A percentile compares a stretch with the other conserved stretches of the same genome.
Conservation (phyloP, 2,113 vertebrate species). For the Elgaria multicarinata region DNA sequence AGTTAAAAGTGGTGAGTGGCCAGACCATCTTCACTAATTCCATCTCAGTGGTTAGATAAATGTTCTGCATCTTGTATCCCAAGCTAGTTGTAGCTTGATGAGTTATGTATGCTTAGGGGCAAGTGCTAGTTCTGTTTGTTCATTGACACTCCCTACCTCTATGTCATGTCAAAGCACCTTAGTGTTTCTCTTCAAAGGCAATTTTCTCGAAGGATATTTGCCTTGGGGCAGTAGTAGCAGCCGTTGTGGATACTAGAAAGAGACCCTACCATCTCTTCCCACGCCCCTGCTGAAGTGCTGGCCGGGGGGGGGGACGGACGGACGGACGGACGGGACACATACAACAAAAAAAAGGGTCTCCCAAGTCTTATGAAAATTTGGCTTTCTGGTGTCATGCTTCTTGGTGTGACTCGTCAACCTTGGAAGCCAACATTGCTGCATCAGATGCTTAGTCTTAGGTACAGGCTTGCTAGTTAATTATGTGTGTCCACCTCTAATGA, state of each 20-base stretch:
- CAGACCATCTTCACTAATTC: slow-evolving; percentile 13
- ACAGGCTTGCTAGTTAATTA: not conserved
- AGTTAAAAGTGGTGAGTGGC: slow-evolving; percentile 11
- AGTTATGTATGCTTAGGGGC: slow-evolving; percentile 67
- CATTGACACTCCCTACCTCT: slow-evolving; percentile 59
- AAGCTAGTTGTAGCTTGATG: slow-evolving; percentile 40
- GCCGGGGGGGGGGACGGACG: not conserved
- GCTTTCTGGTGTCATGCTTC: slow-evolving; percentile 17
- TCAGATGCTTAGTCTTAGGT: not conserved
- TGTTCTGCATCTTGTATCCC: slow-evolving; percentile 63
- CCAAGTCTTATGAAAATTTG: not conserved
- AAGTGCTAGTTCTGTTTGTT: slow-evolving; percentile 65
- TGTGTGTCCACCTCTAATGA: accelerated
- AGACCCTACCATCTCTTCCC: not conserved
- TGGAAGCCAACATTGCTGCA: not conserved
- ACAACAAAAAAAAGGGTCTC: not conserved
- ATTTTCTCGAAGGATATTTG: slow-evolving; percentile 67
- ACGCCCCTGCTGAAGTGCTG: not conserved
- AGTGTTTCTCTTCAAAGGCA: slow-evolving; percentile 67
- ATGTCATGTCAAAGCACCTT: slow-evolving; percentile 62
- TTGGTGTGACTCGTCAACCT: not conserved
- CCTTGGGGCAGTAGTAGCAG: slow-evolving; percentile 64
- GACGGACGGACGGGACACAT: no score
- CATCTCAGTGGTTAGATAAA: slow-evolving; percentile 61
- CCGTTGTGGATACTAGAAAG: slow-evolving; percentile 37